Base-by-base conservation (phyloP, 2,888 invertebrate genomes). In the Neuroscelio doddi region DNA sequence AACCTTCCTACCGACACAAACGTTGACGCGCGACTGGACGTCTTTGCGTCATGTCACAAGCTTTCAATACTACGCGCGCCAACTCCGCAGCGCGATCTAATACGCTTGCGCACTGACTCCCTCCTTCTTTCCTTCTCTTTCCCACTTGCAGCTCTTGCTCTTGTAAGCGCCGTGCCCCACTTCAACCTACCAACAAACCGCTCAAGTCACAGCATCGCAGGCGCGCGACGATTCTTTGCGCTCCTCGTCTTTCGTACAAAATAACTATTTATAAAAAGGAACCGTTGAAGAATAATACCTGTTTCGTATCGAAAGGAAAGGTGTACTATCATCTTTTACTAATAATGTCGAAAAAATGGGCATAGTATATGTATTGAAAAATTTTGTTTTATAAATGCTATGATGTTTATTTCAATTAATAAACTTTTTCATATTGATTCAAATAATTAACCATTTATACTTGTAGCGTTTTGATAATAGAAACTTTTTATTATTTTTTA, bases 11-110 rank as follows among this genome's bases (percentile, higher is more conserved):
- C 63, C 70, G 76, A 64, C 71, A 76, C 76, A 74, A 79, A 74
- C 79, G 82, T 78, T 81, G 78, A 79, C 82, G 83, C 82, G 81
- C 83, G 75, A 84, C 84, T 84, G 84, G 80, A 71, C 78, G 68
- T 68, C 77, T 72, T 68, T 68, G 72, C 74, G 69, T 73, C 81
- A 82, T 82, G 84, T 81, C 81, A 81, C 80, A 84, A 84, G 81
- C 79, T 84, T 84, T 84, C 79, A 84, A 81, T 82, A 78, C 76
- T 74, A 75, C 76, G 75, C 76, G 76, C 80, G 77, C 71, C 74
- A 73, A 73, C 75, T 72, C 67, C 56, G 49, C 68, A 66, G 57
- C 56, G 51, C 56, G 63, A 36, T 63, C 55, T 58, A 74, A 50
- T 63, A 77, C 75, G 77, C 78, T 69, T 76, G 81, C 81, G 79